Evolutionary conservation across 2,797 vertebrate species (phyloP), one percentile per base, ranked within the genome.

Genomic region (Centropyge bicolor): DNA sequence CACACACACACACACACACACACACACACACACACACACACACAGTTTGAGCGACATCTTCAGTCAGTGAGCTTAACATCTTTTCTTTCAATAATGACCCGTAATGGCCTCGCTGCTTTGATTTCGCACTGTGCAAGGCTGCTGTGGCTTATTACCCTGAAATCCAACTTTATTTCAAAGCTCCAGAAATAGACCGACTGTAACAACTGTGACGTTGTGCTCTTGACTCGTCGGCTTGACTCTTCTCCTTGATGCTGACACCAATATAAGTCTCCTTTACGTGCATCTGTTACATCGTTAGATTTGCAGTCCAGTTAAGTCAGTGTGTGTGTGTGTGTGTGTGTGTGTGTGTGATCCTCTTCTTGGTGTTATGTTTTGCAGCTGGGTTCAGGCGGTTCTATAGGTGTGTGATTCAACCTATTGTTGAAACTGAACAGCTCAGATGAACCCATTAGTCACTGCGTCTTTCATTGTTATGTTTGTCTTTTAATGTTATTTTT

Each of bases 31-130:
- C 78, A 86, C 81, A 79, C 63, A 73, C 72, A 61, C 71, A 56
- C 52, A 22, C 81, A 80, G 61, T 68, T 31, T 59, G 16, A 85
- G 75, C 74, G 14, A 72, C 82, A 68, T 87, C 80, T 88, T 72
- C 65, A 52, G 63, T 76, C 74, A 52, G 27, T 31, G 27, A 31
- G 64, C 52, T 82, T 78, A 59, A 80, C 63, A 52, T 74, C 60
- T 83, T 78, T 69, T 76, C 36, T 74, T 71, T 74, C 55, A 24
- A 59, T 61, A 46, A 61, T 52, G 74, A 80, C 70, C 70, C 16
- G 3, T 69, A 57, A 63, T 77, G 60, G 81, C 76, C 69, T 40
- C 56, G 0, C 40, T 46, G 24, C 67, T 76, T 48, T 45, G 61
- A 61, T 70, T 74, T 71, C 20, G 20, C 2, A 3, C 24, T 27